Conservation (phyloP, 1,140 invertebrate species). For the Carcinoscorpius rotundicauda region DNA sequence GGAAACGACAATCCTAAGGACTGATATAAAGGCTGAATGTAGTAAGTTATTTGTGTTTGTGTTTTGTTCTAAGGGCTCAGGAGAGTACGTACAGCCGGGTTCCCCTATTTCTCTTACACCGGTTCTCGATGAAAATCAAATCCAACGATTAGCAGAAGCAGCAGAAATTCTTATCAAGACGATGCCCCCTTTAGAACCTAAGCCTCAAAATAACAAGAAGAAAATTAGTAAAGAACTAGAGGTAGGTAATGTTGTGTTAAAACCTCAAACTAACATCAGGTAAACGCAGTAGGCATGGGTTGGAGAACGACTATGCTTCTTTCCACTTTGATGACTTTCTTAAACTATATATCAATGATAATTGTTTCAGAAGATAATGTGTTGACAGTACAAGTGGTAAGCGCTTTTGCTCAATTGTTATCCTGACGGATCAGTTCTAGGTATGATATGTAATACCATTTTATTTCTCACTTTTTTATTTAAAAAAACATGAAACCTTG, state of each 20-base stretch:
- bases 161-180: slow-evolving; percentile 68
- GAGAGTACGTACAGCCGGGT: slow-evolving; percentile 27
- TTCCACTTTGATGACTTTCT: no score
- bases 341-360: no score
- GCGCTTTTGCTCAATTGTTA: no score
- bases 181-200: slow-evolving; percentile 71
- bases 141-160: slow-evolving; percentile 63
- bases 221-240: slow-evolving; percentile 85
- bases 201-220: slow-evolving; percentile 80
- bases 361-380: no score
- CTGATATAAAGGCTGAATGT: no score
- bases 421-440: no score
- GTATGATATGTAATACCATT: no score
- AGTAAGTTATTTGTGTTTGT: neutral
- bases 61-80: slow-evolving; percentile 12
- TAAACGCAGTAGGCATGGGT: neutral
- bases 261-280: slow-evolving; percentile 7
- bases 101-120: slow-evolving; percentile 56
- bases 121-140: slow-evolving; percentile 64
- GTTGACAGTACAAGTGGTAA: no score
- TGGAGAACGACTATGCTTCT: no score
- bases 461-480: no score
- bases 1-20: neutral
- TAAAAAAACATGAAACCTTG: no score
- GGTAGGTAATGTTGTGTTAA: slow-evolving; percentile 35